phyloP scores from a whole-genome alignment of 2,113 vertebrate species.

The Cebidichthys violaceus region DNA sequence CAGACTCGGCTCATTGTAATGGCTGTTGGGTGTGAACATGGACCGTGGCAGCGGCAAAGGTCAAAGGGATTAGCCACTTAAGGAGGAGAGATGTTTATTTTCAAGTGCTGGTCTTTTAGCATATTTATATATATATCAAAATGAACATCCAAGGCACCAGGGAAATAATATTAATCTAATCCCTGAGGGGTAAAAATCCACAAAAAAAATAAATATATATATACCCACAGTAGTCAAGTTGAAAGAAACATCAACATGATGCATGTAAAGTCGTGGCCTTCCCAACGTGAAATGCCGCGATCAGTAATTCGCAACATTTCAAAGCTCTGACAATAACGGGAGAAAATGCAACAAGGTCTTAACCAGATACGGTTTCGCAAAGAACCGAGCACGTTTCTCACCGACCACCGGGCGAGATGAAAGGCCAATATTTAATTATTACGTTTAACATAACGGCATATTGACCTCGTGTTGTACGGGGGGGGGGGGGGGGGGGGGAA shows the following conservation, averaged over 20 bases:
- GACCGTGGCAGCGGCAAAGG: conserved; percentile 68
- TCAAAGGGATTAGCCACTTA: conserved; percentile 78
- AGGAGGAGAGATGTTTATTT: conserved; percentile 72
- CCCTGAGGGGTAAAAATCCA: conserved; percentile 51
- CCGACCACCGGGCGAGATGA: conserved; percentile 34
- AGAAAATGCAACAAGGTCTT: conserved; percentile 24
- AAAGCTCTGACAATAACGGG: conserved; percentile 33
- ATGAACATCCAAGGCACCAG: conserved; percentile 57
- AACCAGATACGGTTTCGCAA: conserved; percentile 32
- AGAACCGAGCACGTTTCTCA: conserved; percentile 55
- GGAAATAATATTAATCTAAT: conserved; percentile 57
- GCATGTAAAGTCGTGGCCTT: conserved; percentile 54
- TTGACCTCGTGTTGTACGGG: conserved; percentile 61
- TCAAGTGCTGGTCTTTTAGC: conserved; percentile 64
- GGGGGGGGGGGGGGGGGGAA: conserved; percentile 53
- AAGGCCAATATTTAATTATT: conserved; percentile 60
- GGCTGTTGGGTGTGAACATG: conserved; percentile 77
- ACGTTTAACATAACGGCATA: conserved; percentile 68
- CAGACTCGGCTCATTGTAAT: conserved; percentile 73
- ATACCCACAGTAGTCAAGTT: conserved; percentile 36
- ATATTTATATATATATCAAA: conserved; percentile 74
- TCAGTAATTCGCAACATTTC: conserved; percentile 54
- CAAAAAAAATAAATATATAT: conserved; percentile 39
- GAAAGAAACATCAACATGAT: conserved; percentile 55
- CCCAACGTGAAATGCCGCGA: conserved; percentile 44